Percentiles rank a stretch among this genome's conserved stretches.
Conservation (phyloP, 2,888 invertebrate genomes). For the Mechanitis mazaeus region DNA sequence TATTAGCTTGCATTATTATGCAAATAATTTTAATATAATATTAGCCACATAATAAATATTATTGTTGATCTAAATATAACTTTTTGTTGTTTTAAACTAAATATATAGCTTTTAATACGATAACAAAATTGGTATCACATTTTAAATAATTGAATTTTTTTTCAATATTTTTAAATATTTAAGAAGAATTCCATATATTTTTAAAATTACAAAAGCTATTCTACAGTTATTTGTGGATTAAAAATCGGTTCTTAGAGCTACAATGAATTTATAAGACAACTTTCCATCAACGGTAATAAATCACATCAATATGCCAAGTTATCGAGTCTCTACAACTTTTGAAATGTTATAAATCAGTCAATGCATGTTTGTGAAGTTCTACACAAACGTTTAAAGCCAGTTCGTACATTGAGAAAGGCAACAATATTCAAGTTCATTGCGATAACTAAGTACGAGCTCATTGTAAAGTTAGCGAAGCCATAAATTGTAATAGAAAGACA, state of each 20-base stretch:
- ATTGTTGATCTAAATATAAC: too few species aligned
- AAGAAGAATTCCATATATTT: too few species aligned
- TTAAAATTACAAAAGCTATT: too few species aligned
- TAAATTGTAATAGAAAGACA: slow-evolving; percentile 64
- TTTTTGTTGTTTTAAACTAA: too few species aligned
- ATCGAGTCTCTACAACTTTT: slow-evolving; percentile 26
- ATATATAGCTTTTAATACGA: too few species aligned
- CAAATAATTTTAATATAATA: too few species aligned
- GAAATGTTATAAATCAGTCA: slow-evolving; percentile 27
- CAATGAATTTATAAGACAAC: slow-evolving; percentile 1
- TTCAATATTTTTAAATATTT: too few species aligned
- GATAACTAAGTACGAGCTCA: slow-evolving; percentile 68
- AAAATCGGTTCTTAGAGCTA: neutral
- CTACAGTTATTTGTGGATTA: neutral
- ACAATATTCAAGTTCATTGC: slow-evolving; percentile 33
- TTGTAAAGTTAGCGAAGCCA: slow-evolving; percentile 52
- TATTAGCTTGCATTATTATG: too few species aligned
- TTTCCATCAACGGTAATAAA: slow-evolving; percentile 12
- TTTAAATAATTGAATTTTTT: too few species aligned
- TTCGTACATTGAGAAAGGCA: slow-evolving; percentile 28
- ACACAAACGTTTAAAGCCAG: slow-evolving; percentile 27
- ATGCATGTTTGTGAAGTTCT: slow-evolving; percentile 30
- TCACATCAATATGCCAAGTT: slow-evolving; percentile 27
- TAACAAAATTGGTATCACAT: too few species aligned
- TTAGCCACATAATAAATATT: too few species aligned